A percentile compares a stretch with the other conserved stretches of the same genome.
Evolutionary conservation across 2,113 vertebrate genomes (phyloP).

Genomic region (Lagopus muta): DNA sequence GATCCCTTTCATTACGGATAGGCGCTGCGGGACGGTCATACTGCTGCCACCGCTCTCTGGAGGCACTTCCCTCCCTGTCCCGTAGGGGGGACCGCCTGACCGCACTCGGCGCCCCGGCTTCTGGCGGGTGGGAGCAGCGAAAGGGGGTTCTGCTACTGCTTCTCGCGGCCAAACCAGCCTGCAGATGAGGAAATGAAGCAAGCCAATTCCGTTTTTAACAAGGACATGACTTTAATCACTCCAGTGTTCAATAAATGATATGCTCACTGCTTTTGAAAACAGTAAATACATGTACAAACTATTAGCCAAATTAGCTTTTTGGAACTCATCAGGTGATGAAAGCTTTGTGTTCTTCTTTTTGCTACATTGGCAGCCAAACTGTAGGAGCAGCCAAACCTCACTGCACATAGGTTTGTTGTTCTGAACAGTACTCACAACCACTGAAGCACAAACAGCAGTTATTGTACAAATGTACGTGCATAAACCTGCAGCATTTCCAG

Average conservation of each 20-base stretch:
- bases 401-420: not conserved
- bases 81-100: not conserved
- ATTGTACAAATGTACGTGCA: not conserved
- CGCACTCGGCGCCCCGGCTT: not conserved
- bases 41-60: not conserved
- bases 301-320: not conserved
- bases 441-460: not conserved
- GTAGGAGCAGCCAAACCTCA: not conserved
- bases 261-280: not conserved
- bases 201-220: not conserved
- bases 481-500: not conserved
- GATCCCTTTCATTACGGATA: not conserved
- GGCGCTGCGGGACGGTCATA: fast-evolving
- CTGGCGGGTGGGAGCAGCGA: not conserved
- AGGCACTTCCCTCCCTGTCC: not conserved
- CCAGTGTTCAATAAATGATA: not conserved
- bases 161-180: not conserved
- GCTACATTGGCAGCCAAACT: not conserved
- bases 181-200: not conserved
- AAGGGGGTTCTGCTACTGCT: fast-evolving
- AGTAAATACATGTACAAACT: not conserved
- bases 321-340: not conserved
- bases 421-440: not conserved
- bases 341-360: not conserved
- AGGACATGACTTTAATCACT: slow-evolving; percentile 15